phyloP scores from a whole-genome alignment of 2,797 vertebrate species.

The Crax fasciolata region DNA sequence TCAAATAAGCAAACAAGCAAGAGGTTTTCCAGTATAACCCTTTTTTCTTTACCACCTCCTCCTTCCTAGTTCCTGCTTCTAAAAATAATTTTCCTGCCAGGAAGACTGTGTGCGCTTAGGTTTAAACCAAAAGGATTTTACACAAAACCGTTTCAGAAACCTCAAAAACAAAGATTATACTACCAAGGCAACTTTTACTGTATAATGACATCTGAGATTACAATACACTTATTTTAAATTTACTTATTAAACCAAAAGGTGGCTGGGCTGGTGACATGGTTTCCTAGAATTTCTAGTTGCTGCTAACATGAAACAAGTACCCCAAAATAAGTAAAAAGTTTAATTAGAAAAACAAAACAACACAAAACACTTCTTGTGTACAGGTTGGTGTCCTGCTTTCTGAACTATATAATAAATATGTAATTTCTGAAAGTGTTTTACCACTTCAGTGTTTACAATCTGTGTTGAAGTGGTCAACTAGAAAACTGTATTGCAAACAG shows the following conservation, averaged over 20 bases:
- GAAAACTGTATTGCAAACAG: conserved; percentile 37
- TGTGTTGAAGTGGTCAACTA: not conserved
- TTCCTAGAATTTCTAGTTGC: not conserved
- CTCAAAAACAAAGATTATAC: not conserved
- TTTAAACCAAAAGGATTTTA: not conserved
- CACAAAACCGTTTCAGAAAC: not conserved
- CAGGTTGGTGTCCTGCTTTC: not conserved
- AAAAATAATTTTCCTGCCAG: conserved; percentile 7
- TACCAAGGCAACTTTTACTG: not conserved
- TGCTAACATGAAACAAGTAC: not conserved
- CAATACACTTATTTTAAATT: not conserved
- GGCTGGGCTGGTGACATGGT: not conserved
- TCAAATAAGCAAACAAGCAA: not conserved
- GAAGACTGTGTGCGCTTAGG: not conserved
- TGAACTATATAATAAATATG: conserved; percentile 26
- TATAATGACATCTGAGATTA: not conserved
- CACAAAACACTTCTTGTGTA: not conserved
- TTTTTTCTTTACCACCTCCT: not conserved
- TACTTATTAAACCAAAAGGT: not conserved
- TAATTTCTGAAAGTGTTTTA: conserved; percentile 37
- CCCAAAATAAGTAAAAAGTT: not conserved
- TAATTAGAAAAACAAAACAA: not conserved
- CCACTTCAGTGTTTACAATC: not conserved
- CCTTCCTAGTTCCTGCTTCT: not conserved
- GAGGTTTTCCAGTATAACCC: not conserved